A percentile compares a stretch with the other conserved stretches of the same genome.
phyloP scores from a whole-genome alignment of 2,797 vertebrate species.

The Manis pentadactyla region DNA sequence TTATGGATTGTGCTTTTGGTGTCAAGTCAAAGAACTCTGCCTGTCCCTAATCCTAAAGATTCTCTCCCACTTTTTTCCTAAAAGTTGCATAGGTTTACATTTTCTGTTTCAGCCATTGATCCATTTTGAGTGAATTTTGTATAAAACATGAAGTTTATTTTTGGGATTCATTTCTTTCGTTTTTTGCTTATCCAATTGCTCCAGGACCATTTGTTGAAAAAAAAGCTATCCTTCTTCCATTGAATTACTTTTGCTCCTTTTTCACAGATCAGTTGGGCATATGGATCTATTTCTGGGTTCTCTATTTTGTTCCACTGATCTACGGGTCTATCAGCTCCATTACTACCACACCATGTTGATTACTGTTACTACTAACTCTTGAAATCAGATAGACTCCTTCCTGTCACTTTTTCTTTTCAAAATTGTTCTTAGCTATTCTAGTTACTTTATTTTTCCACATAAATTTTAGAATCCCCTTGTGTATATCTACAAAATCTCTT shows the following conservation, averaged over 20 bases:
- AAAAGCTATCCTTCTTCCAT: neutral
- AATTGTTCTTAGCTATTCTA: neutral
- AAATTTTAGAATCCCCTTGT: neutral
- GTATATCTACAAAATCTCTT: neutral
- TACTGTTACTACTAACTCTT: neutral
- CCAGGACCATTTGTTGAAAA: neutral
- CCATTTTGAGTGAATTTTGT: neutral
- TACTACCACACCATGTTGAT: neutral
- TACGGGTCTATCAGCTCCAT: neutral
- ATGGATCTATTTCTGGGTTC: neutral
- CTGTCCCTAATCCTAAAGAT: neutral
- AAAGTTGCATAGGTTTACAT: neutral
- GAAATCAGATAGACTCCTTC: neutral
- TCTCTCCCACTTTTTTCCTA: neutral
- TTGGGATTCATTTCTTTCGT: neutral
- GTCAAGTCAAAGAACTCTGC: neutral
- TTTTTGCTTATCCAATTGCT: neutral
- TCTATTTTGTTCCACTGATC: neutral
- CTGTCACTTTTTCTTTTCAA: neutral
- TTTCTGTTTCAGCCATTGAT: neutral
- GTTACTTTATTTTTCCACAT: neutral
- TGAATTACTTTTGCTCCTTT: neutral
- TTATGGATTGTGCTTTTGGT: neutral
- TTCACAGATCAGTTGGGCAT: neutral
- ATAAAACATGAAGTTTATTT: neutral